A percentile compares a stretch with the other conserved stretches of the same genome.
Conservation (phyloP, 2,888 invertebrate species). For the Rambutsinella grinnellia region DNA sequence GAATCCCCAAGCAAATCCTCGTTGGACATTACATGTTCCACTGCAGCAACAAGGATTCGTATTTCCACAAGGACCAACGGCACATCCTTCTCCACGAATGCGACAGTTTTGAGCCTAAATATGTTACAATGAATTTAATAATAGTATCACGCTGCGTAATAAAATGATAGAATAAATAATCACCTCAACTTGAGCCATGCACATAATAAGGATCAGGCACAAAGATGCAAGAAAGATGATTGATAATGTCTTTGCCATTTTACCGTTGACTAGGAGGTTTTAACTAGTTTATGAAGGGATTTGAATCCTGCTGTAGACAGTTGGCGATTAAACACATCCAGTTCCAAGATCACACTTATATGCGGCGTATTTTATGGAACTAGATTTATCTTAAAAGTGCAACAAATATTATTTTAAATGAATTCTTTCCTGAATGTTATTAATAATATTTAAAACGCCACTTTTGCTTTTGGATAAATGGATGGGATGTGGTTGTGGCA, state of each 20-base stretch:
- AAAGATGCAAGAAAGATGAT: background rate
- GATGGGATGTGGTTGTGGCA: no score
- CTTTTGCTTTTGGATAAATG: no score
- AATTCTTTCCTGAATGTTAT: no score
- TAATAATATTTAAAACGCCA: no score
- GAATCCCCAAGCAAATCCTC: conserved; percentile 33
- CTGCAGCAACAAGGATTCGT: conserved; percentile 50
- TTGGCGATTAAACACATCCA: no score
- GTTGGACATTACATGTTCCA: conserved; percentile 28
- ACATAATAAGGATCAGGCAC: conserved; percentile 6
- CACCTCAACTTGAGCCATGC: conserved; percentile 24
- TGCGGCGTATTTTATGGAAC: no score
- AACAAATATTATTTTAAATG: no score
- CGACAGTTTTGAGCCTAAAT: conserved; percentile 40
- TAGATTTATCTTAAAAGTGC: no score
- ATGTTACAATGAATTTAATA: background rate
- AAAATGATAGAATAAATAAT: background rate
- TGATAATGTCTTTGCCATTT: background rate
- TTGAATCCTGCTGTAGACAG: no score
- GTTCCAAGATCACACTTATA: no score
- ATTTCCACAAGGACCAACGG: conserved; percentile 44
- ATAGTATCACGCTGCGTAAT: background rate
- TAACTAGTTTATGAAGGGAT: no score
- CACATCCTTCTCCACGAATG: conserved; percentile 39
- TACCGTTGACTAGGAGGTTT: no score